A percentile compares a stretch with the other conserved stretches of the same genome.
Evolutionary conservation across 2,113 vertebrate species (phyloP).

Genomic region (Numenius arquata): DNA sequence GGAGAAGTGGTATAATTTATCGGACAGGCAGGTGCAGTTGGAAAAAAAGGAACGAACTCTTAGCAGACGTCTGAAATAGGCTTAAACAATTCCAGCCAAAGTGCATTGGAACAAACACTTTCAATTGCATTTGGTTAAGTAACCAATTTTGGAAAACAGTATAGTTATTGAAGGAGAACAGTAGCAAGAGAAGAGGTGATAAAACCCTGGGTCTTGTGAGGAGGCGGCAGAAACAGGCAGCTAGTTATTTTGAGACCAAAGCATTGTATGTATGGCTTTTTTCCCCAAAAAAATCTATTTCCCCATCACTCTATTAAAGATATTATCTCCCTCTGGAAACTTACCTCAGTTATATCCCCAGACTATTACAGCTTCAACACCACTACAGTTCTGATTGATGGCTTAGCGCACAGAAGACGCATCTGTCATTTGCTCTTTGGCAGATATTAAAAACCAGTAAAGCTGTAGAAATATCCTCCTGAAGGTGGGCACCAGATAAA

Average conservation of each 20-base stretch:
- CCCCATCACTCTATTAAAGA: constrained; percentile 32
- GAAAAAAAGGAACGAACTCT: neutral
- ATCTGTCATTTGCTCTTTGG: constrained; percentile 42
- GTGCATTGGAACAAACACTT: neutral
- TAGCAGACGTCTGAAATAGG: neutral
- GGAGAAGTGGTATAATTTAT: neutral
- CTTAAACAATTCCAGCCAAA: neutral
- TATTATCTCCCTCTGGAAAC: constrained; percentile 45
- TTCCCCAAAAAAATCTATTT: neutral
- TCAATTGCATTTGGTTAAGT: neutral
- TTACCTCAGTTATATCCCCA: constrained; percentile 8
- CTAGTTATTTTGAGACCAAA: neutral
- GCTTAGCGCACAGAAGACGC: neutral
- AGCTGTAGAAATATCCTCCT: constrained; percentile 17
- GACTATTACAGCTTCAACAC: neutral
- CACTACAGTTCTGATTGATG: constrained; percentile 17
- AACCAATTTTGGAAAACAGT: neutral
- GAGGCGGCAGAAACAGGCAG: neutral
- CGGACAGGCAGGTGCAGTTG: neutral
- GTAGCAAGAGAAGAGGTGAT: neutral
- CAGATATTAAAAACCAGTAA: constrained; percentile 34
- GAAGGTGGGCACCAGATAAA: constrained; percentile 19
- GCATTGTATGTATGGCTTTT: neutral
- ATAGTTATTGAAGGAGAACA: neutral
- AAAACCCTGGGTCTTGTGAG: neutral